These are phyloP conservation scores for Stegodyphus dumicola DNA, from an alignment of 1,140 invertebrate genomes.

Conservation along the genomic window DNA sequence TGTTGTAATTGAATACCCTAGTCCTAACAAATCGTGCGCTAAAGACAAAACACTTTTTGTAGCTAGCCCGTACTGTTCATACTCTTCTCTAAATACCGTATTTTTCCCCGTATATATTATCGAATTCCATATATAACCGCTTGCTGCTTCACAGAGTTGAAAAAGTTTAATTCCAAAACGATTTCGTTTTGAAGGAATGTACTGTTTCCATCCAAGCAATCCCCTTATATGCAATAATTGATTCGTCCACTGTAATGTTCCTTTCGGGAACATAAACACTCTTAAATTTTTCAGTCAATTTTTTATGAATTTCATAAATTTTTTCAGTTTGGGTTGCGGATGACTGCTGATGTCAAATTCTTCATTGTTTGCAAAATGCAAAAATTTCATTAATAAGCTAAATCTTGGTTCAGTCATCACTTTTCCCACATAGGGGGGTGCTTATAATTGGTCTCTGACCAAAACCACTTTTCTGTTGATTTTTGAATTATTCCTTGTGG, in stretches of 20 bases:
- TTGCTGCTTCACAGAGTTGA: neutral
- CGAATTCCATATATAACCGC: conserved; percentile 5
- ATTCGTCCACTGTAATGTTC: conserved; percentile 4
- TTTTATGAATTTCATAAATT: neutral
- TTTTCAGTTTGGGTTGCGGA: conserved; percentile 4
- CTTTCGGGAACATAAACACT: neutral
- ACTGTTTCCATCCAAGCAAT: conserved; percentile 1
- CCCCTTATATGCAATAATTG: conserved; percentile 1
- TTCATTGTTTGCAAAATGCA: conserved; percentile 3
- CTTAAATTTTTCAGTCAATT: neutral
- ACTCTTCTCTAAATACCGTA: neutral
- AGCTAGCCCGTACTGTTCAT: neutral
- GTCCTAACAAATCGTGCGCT: neutral
- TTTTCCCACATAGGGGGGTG: neutral
- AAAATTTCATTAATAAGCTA: conserved; percentile 5
- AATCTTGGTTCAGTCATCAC: neutral
- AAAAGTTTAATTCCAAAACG: conserved; percentile 5
- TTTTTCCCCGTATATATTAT: conserved; percentile 6
- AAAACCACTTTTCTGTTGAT: conserved; percentile 1
- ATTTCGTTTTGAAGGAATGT: neutral
- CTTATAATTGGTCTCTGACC: neutral
- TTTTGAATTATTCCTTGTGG: conserved; percentile 14
- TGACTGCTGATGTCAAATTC: neutral
- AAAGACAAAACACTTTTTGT: conserved; percentile 1
- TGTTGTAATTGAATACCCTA: neutral